Conservation (phyloP, 2,888 invertebrate genomes). For the Pristionchus japonicus region DNA sequence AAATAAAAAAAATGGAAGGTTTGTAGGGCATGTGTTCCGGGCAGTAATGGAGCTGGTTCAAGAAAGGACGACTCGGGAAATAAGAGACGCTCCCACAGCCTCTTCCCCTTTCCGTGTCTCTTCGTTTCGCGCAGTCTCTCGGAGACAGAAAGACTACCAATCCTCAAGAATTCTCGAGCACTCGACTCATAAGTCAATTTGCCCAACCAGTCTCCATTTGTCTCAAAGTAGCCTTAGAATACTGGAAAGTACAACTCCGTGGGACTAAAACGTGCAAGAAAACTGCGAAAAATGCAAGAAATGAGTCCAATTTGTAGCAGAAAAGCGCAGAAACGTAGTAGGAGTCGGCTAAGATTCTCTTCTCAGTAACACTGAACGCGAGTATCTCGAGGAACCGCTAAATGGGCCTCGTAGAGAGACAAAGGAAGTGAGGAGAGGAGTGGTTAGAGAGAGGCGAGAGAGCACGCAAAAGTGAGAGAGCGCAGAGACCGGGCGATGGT, state of each 20-base stretch:
- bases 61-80: background rate
- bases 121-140: background rate
- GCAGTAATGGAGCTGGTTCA: background rate
- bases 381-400: background rate
- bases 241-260: background rate
- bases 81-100: background rate
- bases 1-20: too few species aligned
- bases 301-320: background rate
- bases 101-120: background rate
- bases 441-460: background rate
- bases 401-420: background rate
- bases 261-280: background rate
- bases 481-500: background rate
- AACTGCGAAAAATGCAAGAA: background rate
- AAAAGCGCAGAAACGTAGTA: background rate
- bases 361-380: background rate
- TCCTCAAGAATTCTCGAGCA: background rate
- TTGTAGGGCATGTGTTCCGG: too few species aligned
- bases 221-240: background rate
- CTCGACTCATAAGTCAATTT: constrained; percentile 34
- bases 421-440: background rate
- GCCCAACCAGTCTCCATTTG: background rate
- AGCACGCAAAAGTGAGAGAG: background rate
- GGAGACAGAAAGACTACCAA: background rate
- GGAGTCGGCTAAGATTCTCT: background rate